These are phyloP conservation scores for Peromyscus californicus DNA, from an alignment of 2,113 vertebrate genomes.

Conservation along the genomic window DNA sequence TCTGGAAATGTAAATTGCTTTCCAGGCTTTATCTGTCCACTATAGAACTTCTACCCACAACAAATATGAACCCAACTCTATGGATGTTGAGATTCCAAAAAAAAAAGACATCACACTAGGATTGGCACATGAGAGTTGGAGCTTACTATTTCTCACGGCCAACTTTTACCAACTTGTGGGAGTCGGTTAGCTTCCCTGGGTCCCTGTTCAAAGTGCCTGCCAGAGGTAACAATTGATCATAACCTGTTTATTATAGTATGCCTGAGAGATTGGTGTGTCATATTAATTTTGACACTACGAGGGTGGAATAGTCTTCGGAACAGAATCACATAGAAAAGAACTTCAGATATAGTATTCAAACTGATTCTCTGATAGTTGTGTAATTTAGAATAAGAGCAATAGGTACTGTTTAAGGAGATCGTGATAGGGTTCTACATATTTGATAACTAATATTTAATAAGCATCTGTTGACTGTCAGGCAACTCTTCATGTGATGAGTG, in stretches of 20 bases:
- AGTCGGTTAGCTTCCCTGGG: background rate
- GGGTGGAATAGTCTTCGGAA: background rate
- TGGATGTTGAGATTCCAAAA: background rate
- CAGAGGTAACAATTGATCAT: background rate
- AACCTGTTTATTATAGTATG: background rate
- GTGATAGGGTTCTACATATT: background rate
- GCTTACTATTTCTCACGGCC: background rate
- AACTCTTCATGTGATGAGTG: background rate
- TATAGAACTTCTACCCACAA: constrained; percentile 21
- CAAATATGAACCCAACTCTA: background rate
- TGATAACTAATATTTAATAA: background rate
- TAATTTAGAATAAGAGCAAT: background rate
- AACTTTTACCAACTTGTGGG: background rate
- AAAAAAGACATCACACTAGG: constrained; percentile 12
- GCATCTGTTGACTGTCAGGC: background rate
- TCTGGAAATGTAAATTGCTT: constrained; percentile 63
- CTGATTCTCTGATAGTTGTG: background rate
- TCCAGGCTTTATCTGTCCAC: constrained; percentile 55
- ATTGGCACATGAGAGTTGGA: background rate
- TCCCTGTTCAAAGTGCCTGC: constrained; percentile 1
- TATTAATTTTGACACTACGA: background rate
- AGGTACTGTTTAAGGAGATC: background rate
- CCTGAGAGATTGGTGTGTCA: background rate
- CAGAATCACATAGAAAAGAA: background rate
- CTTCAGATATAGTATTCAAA: background rate